Percentiles rank a stretch among this genome's conserved stretches.
Conservation (phyloP, 2,888 invertebrate genomes). For the Parasteatoda lunata region DNA sequence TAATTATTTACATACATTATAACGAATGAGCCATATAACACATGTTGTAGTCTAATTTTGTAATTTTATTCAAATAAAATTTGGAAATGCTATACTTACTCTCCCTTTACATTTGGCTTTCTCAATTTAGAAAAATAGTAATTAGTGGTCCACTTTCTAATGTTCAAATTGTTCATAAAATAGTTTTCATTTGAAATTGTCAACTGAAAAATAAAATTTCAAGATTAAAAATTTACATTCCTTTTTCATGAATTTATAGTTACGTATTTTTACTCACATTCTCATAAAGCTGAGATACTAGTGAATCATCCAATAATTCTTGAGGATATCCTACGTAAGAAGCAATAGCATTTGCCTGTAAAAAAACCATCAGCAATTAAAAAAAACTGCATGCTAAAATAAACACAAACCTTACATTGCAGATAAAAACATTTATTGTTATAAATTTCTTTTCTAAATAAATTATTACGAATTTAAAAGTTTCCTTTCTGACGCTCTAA, state of each 20-base stretch:
- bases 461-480: no score
- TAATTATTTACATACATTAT: no score
- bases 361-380: neutral
- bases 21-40: no score
- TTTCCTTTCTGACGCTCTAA: no score
- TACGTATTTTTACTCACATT: slow-evolving; percentile 39
- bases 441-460: no score
- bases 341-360: slow-evolving; percentile 63
- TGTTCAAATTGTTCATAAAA: slow-evolving; percentile 83
- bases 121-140: slow-evolving; percentile 85
- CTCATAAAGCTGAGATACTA: slow-evolving; percentile 48
- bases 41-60: no score
- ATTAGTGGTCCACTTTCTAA: slow-evolving; percentile 86
- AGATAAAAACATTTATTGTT: no score
- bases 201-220: neutral
- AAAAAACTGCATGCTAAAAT: no score
- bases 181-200: neutral
- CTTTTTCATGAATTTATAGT: neutral
- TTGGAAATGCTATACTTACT: slow-evolving; percentile 42
- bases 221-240: slow-evolving; percentile 76
- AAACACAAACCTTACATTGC: no score
- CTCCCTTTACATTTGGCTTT: slow-evolving; percentile 76
- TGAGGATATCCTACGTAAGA: slow-evolving; percentile 69
- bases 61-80: no score
- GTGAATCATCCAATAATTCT: slow-evolving; percentile 65